Evolutionary conservation across 2,888 invertebrate genomes (phyloP), one percentile per base, ranked within the genome.

Genomic region (Trissolcus brochymenae): DNA sequence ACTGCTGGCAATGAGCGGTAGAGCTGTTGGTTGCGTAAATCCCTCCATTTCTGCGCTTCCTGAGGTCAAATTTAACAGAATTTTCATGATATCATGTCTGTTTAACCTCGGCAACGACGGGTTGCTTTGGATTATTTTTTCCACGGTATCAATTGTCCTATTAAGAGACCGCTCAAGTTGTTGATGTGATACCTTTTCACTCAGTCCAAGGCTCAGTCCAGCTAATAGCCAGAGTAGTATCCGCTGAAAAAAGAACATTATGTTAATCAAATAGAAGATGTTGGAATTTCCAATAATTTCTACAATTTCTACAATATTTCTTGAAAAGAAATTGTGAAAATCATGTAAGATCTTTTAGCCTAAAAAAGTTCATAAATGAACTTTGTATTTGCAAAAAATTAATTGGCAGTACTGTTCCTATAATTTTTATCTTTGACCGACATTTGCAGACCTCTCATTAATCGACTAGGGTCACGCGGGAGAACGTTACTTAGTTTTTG

Each of bases 131-230:
- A 94, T 89, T 81, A 94, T 91, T 41, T 87, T 91, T 83, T 94
- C 92, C 1, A 94, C 94, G 89, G 94, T 93, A 82, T 91, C 90
- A 6, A 94, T 92, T 7, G 94, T 94, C 9, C 88, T 84, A 73
- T 89, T 89, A 54, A 89, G 88, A 29, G 88, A 88, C 11, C 76
- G 80, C 78, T 89, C 87, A 57, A 89, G 85, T 1, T 11, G 35
- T 35, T 82, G 80, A 35, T 86, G 80, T 19, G 86, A 86, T n/a
- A 86, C 76, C n/a, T 84, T 83, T 50, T 82, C 79, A 56, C 84
- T 80, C 59, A 78, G 79, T 74, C 84, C 82, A 49, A 86, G 78
- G 66, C 85, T 81, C 67, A 86, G 62, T 40, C 86, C 67, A 61
- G 81, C 80, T 81, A 88, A 53, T 60, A 87, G 79, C 76, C 80